Base-by-base conservation (phyloP, 2,888 invertebrate genomes). In the Norana najaformis region DNA sequence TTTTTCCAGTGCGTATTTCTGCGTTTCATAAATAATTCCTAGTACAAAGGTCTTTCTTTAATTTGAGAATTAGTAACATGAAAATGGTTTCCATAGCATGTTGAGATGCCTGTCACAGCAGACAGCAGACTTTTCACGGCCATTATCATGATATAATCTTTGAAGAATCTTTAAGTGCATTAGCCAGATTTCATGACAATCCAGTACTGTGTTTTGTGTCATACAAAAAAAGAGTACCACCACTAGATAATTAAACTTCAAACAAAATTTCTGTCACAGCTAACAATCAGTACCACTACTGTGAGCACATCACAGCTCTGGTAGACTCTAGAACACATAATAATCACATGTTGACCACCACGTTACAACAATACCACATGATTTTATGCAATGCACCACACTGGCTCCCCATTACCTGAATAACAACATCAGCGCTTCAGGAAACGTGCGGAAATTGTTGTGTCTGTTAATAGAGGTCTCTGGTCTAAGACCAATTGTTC, bases 381-480 rank as follows among this genome's bases (percentile, higher is more conserved):
- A 85, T 85, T 23, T 36, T 36, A 85, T 36, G 16, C 34, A 85
- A 85, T 37, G 85, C 85, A 85, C 85, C 69, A 85, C 36, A 36
- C 8, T 85, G 88, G 36, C 39, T 39, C 88, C 34, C 39, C 6
- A 36, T 88, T 88, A 96, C 99, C 99, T 97, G 97, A 99, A 99
- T 95, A 99, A 96, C 95, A 99, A 97, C 97, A 99, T 98, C 95
- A 99, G 97, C 95, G 98, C 98, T 96, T 98, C 98, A 96, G 98
- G 97, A 96, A 99, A 99, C 96, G 97, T 98, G 96, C 98, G 97
- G 97, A 99, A 99, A 97, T 99, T 99, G 96, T 99, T 99, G 96
- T 99, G 99, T 95, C 99, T 97, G 96, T 97, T 99, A 96, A 99
- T 98, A 95, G 97, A 97, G 95, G 97, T 97, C 94, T 97, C 97